Evolutionary conservation across 1,140 invertebrate species (phyloP), one percentile per base, ranked within the genome.

Genomic region (Drosophila tropicalis): DNA sequence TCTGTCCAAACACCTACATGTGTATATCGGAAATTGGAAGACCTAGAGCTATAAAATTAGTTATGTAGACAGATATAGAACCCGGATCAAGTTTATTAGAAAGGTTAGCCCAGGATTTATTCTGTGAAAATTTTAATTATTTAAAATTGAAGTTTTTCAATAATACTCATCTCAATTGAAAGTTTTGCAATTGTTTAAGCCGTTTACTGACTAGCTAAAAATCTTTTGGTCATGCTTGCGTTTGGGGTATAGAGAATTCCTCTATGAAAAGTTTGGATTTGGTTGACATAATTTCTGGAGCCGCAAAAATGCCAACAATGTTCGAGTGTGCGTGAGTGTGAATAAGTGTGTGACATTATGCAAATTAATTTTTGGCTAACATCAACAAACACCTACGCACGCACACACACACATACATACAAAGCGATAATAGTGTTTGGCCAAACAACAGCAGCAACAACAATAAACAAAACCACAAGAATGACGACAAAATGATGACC

Each of bases 351-450:
- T 66, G 60, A 62, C 76, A 89, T 87, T 87, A 87, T 87, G 84
- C 84, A 87, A 87, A 87, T 87, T 87, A 87, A 89, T 87, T 87
- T 87, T 51, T 89, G 73, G 84, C 80, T 80, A 80, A 69, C 67
- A 72, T 54, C 76, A 76, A 79, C 69, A 80, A 77, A 83, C 67
- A 77, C 79, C 76, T 76, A 40, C 58, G 54, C 51, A 56, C 41
- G 57, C 36, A 55, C 66, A 67, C 36, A 61, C 25, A 66, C 29
- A 57, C 62, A 56, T 39, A 57, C 51, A 72, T 44, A 70, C 56
- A 44, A 19, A 57, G 70, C 67, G 67, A 74, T 84, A 85, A 85
- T 77, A 70, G 77, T 85, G 81, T 85, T 84, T 84, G 80, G 67
- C 44, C 79, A 12, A 61, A 40, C 74, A 62, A 57, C 60, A 77